These are phyloP conservation scores for Sarotherodon lohbergeri DNA, from an alignment of 2,113 vertebrate genomes.

Conservation along the genomic window DNA sequence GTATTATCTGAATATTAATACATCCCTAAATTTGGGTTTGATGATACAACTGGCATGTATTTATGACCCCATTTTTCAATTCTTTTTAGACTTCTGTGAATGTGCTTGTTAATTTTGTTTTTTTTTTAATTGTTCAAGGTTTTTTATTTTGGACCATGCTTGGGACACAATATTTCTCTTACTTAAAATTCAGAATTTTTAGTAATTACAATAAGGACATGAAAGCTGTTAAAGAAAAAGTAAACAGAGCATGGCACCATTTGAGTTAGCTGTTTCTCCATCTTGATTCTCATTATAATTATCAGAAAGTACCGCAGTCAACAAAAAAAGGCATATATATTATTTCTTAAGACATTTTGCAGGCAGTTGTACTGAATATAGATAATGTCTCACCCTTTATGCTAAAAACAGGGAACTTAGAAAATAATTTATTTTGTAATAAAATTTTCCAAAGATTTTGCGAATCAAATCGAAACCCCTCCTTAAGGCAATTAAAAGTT, in stretches of 20 bases:
- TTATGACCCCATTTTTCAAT: background rate
- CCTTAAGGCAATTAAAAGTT: conserved; percentile 4
- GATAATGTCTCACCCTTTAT: background rate
- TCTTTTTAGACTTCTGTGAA: background rate
- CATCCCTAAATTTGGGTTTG: background rate
- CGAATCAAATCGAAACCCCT: background rate
- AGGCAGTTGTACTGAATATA: background rate
- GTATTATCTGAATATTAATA: background rate
- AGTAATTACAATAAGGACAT: background rate
- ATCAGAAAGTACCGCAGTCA: background rate
- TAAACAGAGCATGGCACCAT: background rate
- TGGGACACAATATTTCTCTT: background rate
- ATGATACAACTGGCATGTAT: background rate
- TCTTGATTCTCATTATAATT: background rate
- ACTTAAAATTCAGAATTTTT: background rate
- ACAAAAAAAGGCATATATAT: background rate
- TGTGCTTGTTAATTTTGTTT: background rate
- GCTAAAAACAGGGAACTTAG: background rate
- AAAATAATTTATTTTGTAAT: background rate
- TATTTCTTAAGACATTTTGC: background rate
- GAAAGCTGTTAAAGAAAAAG: background rate
- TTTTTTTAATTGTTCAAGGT: background rate
- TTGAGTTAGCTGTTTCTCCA: background rate
- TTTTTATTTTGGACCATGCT: background rate
- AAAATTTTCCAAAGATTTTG: background rate